Evolutionary conservation across 2,797 vertebrate genomes (phyloP).

Genomic region (Tokudaia muenninki): DNA sequence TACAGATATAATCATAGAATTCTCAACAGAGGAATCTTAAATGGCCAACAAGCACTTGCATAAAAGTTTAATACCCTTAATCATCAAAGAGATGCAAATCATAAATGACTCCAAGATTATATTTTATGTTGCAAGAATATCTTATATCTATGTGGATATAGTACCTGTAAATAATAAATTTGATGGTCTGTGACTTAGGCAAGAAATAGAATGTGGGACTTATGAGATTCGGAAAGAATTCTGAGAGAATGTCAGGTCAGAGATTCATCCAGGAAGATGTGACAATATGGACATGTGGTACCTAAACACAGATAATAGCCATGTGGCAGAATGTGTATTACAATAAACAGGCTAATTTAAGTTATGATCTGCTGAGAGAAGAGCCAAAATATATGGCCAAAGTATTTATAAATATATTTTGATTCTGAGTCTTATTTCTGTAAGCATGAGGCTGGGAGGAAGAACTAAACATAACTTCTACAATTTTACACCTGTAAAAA

Average conservation of each 20-base stretch:
- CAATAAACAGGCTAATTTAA: background rate
- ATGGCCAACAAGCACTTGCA: background rate
- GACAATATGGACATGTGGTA: background rate
- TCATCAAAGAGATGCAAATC: background rate
- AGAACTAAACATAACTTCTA: background rate
- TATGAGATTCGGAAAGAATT: background rate
- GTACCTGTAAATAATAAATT: background rate
- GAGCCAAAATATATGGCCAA: background rate
- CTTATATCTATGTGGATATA: background rate
- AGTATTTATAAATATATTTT: background rate
- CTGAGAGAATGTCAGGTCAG: background rate
- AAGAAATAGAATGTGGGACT: background rate
- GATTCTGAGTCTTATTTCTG: background rate
- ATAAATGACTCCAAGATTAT: background rate
- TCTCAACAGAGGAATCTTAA: background rate
- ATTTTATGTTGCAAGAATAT: background rate
- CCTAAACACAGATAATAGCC: no score
- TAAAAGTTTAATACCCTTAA: background rate
- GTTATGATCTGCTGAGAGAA: background rate
- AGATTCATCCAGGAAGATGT: background rate
- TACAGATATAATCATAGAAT: background rate
- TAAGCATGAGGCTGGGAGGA: background rate
- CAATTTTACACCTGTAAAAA: background rate
- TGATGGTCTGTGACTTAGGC: background rate
- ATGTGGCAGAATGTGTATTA: no score